A percentile compares a stretch with the other conserved stretches of the same genome.
These are phyloP conservation scores for Oreortyx pictus DNA, from an alignment of 2,797 vertebrate species.

Conservation along the genomic window DNA sequence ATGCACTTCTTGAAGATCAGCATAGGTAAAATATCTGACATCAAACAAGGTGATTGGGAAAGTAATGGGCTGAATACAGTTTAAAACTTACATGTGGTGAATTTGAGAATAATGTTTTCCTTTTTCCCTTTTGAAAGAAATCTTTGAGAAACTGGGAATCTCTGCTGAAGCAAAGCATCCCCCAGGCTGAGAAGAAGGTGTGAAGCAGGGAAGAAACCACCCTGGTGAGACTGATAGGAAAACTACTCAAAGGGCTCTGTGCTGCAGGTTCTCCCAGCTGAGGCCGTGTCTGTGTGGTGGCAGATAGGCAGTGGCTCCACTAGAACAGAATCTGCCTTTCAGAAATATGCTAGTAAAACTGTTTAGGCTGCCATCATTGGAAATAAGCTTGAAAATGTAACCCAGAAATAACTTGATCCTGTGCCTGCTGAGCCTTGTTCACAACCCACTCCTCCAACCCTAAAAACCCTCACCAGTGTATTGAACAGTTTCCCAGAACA, in stretches of 20 bases:
- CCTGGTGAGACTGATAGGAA: neutral
- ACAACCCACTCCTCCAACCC: neutral
- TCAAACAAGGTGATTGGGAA: neutral
- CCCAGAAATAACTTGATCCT: neutral
- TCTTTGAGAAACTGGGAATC: neutral
- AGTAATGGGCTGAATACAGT: neutral
- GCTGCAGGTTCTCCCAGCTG: neutral
- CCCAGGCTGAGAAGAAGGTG: neutral
- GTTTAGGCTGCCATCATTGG: fast-evolving
- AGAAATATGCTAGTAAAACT: neutral
- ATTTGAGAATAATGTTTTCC: neutral
- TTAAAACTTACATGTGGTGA: neutral
- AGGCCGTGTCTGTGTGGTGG: fast-evolving
- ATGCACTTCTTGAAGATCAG: neutral
- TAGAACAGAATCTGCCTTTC: neutral
- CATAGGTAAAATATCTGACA: neutral
- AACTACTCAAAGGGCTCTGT: neutral
- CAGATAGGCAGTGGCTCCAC: neutral
- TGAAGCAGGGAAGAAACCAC: fast-evolving
- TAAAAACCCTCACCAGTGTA: neutral
- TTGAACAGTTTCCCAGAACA: neutral
- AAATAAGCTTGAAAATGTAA: neutral
- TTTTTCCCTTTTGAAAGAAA: neutral
- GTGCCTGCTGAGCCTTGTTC: neutral
- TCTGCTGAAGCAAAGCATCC: neutral